These are phyloP conservation scores for Siniperca knerii DNA, from an alignment of 2,113 vertebrate species.

Conservation along the genomic window DNA sequence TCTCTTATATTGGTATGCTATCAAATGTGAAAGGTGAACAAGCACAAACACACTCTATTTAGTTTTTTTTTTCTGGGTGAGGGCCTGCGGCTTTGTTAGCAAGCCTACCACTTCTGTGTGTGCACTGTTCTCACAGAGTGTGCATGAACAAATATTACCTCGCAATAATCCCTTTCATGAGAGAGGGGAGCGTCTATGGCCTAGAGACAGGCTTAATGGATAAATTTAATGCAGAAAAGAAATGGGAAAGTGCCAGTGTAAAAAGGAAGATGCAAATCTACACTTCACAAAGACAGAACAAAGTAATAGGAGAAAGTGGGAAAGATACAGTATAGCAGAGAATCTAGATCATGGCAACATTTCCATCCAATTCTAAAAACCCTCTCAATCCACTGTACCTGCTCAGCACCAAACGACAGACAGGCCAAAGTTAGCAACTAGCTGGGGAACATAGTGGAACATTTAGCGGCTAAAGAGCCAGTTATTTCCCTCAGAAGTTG, in stretches of 20 bases:
- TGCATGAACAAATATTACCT: constrained; percentile 35
- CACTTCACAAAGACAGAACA: background rate
- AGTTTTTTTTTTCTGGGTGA: background rate
- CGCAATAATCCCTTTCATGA: background rate
- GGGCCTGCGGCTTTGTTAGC: constrained; percentile 20
- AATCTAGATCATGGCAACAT: background rate
- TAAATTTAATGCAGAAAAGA: background rate
- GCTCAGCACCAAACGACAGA: background rate
- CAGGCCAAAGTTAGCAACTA: background rate
- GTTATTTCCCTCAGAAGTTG: background rate
- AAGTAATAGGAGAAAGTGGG: background rate
- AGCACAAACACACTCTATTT: constrained; percentile 15
- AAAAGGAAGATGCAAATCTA: constrained; percentile 1
- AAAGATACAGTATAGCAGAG: background rate
- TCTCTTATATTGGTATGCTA: background rate
- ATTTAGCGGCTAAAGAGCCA: background rate
- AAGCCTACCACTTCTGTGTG: background rate
- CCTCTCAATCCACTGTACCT: background rate
- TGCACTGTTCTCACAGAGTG: constrained; percentile 21
- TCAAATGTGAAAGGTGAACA: constrained; percentile 22
- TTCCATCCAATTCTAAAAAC: background rate
- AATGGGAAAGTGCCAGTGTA: background rate
- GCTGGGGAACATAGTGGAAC: background rate
- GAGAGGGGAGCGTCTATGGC: background rate
- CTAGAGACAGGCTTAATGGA: constrained; percentile 13